Evolutionary conservation across 2,113 vertebrate genomes (phyloP).

Genomic region (Dermatemys mawii): DNA sequence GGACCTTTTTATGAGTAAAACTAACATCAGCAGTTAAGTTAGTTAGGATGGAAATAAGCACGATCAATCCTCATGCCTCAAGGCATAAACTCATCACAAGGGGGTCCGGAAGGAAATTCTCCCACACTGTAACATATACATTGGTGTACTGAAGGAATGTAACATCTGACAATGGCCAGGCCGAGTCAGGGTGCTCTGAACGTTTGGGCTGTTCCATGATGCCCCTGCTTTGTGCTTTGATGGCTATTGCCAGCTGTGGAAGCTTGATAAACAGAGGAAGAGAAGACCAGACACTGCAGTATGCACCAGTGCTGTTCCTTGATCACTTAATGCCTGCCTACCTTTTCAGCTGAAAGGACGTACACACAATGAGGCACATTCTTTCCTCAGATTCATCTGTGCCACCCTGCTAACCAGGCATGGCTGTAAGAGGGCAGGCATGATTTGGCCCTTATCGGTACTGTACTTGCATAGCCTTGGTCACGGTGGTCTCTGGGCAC

Average conservation of each 20-base stretch:
- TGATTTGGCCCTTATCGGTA: fast-evolving
- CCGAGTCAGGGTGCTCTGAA: fast-evolving
- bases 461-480: not conserved
- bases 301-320: not conserved
- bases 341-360: not conserved
- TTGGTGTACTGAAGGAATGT: not conserved
- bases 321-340: not conserved
- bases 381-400: not conserved
- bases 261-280: not conserved
- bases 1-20: not conserved
- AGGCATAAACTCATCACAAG: not conserved
- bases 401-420: not conserved
- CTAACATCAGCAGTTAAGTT: not conserved
- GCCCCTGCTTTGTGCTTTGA: not conserved
- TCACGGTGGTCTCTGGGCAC: not conserved
- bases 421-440: not conserved
- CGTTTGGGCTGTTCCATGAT: not conserved
- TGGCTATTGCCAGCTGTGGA: not conserved
- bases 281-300: not conserved
- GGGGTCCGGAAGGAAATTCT: not conserved
- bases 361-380: not conserved
- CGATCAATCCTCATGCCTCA: not conserved
- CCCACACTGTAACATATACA: not conserved
- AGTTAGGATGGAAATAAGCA: not conserved
- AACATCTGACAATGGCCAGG: not conserved